Base-by-base conservation (phyloP, 2,113 vertebrate genomes). In the Barbus barbus region DNA sequence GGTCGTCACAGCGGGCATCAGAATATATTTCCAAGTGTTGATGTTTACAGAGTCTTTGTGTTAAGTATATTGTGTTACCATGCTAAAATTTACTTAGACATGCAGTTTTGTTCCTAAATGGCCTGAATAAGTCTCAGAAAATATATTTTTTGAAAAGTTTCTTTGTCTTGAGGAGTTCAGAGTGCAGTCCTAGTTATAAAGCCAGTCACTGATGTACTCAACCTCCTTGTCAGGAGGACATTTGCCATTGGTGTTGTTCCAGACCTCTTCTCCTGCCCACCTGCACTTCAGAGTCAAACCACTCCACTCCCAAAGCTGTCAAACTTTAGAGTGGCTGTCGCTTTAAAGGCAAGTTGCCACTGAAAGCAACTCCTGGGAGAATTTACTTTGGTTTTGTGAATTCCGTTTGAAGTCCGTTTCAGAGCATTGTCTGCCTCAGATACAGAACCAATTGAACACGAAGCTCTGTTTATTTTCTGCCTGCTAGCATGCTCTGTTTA, bases 291-390 rank as follows among this genome's bases (percentile, higher is more conserved):
- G 22, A 44, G 72, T 11, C 67, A 18, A 63, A 77, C 61, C 60
- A 67, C 58, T 82, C 53, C 18, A n/a, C 38, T 69, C 75, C 76
- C 60, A 61, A 12, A 20, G 6, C 20, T 33, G 63, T 82, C 38
- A 71, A 22, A 5, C 31, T 48, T 65, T 5, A 13, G 5, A 67
- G 41, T 31, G 9, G 2, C 73, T 82, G 83, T 84, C 41, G 11
- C 63, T 69, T 58, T 69, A 65, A 38, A 84, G 36, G 78, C 67
- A 26, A 44, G 48, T 84, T n/a, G 33, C n/a, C 24, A 61, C n/a
- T 78, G 28, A 76, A 84, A 58, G 81, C 46, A 72, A 76, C 48
- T 33, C 41, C 31, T 4, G 16, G 44, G 31, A 81, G 83, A 83
- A 72, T n/a, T 73, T 28, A 24, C 24, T 67, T n/a, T 33, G 53